A percentile compares a stretch with the other conserved stretches of the same genome.
These are phyloP conservation scores for Myiotriccus ornatus DNA, from an alignment of 2,797 vertebrate species.

Conservation along the genomic window DNA sequence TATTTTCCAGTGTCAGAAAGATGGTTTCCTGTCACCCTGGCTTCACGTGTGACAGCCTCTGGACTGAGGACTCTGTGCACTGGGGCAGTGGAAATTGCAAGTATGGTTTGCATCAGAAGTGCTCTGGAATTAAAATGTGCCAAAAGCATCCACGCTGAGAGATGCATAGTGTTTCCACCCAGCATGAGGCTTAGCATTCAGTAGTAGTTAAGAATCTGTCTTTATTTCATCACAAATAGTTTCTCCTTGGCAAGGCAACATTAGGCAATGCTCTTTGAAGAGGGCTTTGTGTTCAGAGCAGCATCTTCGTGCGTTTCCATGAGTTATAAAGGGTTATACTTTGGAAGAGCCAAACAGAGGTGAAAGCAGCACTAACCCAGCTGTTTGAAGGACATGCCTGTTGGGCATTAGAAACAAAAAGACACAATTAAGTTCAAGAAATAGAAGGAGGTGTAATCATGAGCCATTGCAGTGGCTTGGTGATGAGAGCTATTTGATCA, in stretches of 20 bases:
- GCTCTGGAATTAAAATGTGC: neutral
- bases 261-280: neutral
- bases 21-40: neutral
- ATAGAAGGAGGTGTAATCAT: neutral
- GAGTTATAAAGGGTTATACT: neutral
- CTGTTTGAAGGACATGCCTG: neutral
- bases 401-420: neutral
- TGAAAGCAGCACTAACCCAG: constrained; percentile 1
- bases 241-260: neutral
- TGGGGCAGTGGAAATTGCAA: neutral
- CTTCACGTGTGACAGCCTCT: neutral
- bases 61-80: neutral
- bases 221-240: neutral
- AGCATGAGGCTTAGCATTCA: neutral
- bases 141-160: neutral
- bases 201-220: neutral
- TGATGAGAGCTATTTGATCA: neutral
- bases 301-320: neutral
- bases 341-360: neutral
- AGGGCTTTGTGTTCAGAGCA: neutral
- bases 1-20: neutral
- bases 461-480: neutral
- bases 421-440: neutral
- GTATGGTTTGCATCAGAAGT: neutral
- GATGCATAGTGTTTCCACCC: neutral